Percentiles rank a stretch among this genome's conserved stretches.
These are phyloP conservation scores for Apocheima hispidaria DNA, from an alignment of 2,888 invertebrate species.

Conservation along the genomic window DNA sequence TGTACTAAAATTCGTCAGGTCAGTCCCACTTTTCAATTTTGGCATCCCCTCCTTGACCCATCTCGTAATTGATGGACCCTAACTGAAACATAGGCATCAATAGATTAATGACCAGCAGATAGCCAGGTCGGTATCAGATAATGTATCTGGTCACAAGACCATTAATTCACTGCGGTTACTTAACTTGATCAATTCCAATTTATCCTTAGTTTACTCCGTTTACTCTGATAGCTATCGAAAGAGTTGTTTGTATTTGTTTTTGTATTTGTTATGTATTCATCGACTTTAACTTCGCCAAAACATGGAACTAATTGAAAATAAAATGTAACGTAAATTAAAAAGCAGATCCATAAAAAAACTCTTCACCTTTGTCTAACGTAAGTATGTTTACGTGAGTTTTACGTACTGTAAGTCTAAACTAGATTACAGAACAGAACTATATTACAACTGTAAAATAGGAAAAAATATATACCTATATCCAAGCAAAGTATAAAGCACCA, in stretches of 20 bases:
- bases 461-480: too few relatives aligned
- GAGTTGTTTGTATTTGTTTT: neutral
- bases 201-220: conserved; percentile 53
- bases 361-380: too few relatives aligned
- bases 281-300: neutral
- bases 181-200: conserved; percentile 78
- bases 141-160: conserved; percentile 79
- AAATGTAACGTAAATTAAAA: too few relatives aligned
- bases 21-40: conserved; percentile 45
- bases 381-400: too few relatives aligned
- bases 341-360: too few relatives aligned
- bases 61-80: conserved; percentile 74
- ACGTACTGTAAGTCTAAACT: too few relatives aligned
- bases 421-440: too few relatives aligned
- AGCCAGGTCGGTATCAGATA: conserved; percentile 78
- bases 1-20: conserved; percentile 8
- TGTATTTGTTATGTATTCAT: conserved; percentile 2
- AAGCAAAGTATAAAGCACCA: too few relatives aligned
- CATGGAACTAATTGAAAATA: too few relatives aligned
- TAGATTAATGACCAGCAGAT: conserved; percentile 80
- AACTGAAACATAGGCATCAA: conserved; percentile 75
- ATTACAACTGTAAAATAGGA: too few relatives aligned
- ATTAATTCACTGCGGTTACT: conserved; percentile 80
- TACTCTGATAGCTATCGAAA: conserved; percentile 17
- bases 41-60: conserved; percentile 62